Conservation (phyloP, 2,113 vertebrate species). For the Mastomys coucha region DNA sequence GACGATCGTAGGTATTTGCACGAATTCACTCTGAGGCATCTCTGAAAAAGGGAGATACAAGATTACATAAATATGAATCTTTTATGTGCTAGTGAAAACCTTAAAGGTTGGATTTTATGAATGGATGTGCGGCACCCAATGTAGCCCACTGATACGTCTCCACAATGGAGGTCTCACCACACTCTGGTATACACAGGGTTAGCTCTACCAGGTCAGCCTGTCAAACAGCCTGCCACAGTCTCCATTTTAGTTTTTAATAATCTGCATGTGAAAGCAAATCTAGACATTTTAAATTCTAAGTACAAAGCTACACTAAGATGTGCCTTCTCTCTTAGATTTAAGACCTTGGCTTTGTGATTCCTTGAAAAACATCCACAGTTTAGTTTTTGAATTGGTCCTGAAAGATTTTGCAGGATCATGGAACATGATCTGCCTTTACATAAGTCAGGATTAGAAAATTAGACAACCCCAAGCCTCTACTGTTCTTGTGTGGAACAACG, state of each 20-base stretch:
- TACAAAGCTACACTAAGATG: neutral
- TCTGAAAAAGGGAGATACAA: neutral
- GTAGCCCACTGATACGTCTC: neutral
- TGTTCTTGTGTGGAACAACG: neutral
- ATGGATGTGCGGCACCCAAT: neutral
- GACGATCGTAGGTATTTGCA: neutral
- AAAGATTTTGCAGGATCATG: neutral
- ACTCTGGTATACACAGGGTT: too few species aligned
- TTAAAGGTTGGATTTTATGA: conserved; percentile 49
- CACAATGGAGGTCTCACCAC: neutral
- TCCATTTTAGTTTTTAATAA: conserved; percentile 40
- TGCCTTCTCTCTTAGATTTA: neutral
- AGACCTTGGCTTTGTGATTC: neutral
- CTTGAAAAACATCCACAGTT: conserved; percentile 12
- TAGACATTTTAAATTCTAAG: conserved; percentile 18
- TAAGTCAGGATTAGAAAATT: neutral
- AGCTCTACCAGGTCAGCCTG: too few species aligned
- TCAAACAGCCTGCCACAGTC: neutral
- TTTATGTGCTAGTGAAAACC: neutral
- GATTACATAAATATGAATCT: neutral
- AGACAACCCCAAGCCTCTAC: neutral
- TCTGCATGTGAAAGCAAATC: conserved; percentile 55
- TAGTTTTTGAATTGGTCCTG: conserved; percentile 37
- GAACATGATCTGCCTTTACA: neutral
- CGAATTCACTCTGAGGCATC: neutral